Evolutionary conservation across 2,113 vertebrate genomes (phyloP).

Genomic region (Syrrhaptes paradoxus): DNA sequence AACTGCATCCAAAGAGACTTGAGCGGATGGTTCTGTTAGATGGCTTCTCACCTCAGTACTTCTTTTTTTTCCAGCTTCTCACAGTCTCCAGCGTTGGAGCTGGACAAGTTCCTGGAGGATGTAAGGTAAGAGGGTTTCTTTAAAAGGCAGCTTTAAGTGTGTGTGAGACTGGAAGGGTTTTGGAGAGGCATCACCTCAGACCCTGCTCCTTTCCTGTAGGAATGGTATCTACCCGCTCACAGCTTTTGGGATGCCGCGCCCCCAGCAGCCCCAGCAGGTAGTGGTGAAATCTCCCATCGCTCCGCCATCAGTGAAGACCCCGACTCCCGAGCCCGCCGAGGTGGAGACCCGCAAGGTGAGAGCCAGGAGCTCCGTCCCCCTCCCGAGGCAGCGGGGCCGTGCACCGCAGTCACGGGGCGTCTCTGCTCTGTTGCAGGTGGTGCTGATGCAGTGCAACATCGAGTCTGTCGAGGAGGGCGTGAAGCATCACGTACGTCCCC

Average conservation of each 20-base stretch:
- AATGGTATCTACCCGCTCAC: conserved; percentile 97
- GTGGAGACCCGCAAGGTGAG: conserved; percentile 95
- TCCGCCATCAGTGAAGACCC: conserved; percentile 93
- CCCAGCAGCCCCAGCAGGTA: conserved; percentile 95
- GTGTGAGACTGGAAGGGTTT: background rate
- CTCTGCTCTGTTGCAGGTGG: conserved; percentile 78
- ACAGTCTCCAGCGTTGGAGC: conserved; percentile 93
- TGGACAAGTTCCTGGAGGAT: conserved; percentile 98
- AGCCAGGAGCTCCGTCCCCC: accelerated
- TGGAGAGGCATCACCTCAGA: background rate
- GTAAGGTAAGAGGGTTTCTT: conserved; percentile 81
- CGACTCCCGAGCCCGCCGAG: conserved; percentile 95
- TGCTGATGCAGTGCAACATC: conserved; percentile 99
- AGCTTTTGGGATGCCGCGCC: conserved; percentile 91
- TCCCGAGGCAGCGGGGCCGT: accelerated
- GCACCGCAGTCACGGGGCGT: accelerated
- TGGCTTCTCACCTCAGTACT: background rate
- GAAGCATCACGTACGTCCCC: conserved; percentile 89
- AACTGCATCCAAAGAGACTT: background rate
- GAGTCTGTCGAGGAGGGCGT: conserved; percentile 95
- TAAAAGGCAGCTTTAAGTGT: background rate
- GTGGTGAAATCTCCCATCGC: conserved; percentile 93
- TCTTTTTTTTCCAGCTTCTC: conserved; percentile 81
- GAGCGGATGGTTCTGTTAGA: background rate
- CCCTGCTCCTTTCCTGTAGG: conserved; percentile 67